Evolutionary conservation across 2,797 vertebrate species (phyloP), one percentile per base, ranked within the genome.

Genomic region (Remorina albescens): DNA sequence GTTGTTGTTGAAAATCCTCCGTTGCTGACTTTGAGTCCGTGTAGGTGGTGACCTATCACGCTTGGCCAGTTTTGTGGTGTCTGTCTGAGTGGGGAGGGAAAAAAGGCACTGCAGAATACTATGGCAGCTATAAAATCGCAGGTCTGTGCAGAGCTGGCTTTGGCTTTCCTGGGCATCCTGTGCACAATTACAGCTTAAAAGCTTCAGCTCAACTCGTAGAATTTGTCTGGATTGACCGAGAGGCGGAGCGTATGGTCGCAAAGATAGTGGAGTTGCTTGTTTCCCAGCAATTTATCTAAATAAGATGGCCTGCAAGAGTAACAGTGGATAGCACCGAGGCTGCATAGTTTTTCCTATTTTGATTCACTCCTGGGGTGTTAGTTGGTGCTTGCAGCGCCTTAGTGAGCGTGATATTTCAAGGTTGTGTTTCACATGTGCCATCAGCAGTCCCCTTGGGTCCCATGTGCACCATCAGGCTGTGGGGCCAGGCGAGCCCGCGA

Each of bases 181-280:
- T 92, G 93, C 95, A 96, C 95, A 96, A 96, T 98, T 96, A 96
- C 95, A 92, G 92, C 93, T 95, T 95, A 95, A 97, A 97, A 94
- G 94, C 94, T 95, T 81, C 85, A 92, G 93, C 94, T 93, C 95
- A 95, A 95, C 93, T 95, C 95, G 89, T 95, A 96, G 96, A 96
- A 96, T 96, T 95, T 94, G 96, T 96, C 95, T 95, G 94, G 93
- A 94, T 95, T 94, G 93, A 93, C 92, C 81, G 80, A 96, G 96
- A 97, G 97, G 96, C 95, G 96, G 96, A 94, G 96, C 95, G 81
- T 95, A 92, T 81, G 91, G 91, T 82, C 65, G 85, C 92, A 91
- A 86, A 95, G 93, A 93, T 92, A 92, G 94, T 91, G 87, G 91
- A 79, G 92, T 95, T 96, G 95, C 94, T 96, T 95, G 95, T 94